Percentiles rank a stretch among this genome's conserved stretches.
Conservation (phyloP, 2,797 vertebrate species). For the Lutjanus campechanus region DNA sequence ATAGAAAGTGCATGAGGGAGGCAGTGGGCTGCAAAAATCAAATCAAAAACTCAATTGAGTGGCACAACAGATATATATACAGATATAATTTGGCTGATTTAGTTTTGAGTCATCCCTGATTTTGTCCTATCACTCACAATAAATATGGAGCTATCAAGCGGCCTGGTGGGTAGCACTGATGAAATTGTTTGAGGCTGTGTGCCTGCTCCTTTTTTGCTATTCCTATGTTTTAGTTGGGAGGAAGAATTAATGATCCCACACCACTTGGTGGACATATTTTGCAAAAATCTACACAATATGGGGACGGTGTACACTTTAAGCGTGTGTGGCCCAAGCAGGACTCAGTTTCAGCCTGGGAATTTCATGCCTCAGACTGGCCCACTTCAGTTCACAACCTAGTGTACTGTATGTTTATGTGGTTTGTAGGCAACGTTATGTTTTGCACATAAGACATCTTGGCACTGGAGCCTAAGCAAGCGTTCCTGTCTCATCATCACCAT, state of each 20-base stretch:
- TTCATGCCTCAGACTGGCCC: too few relatives aligned
- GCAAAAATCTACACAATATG: neutral
- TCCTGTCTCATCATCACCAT: too few relatives aligned
- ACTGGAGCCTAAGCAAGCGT: too few relatives aligned
- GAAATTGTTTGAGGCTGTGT: neutral
- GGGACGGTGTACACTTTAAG: neutral
- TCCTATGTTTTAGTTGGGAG: neutral
- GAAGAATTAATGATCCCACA: conserved; percentile 10
- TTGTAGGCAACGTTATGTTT: too few relatives aligned
- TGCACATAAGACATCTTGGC: too few relatives aligned
- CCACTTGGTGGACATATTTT: neutral
- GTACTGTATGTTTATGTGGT: too few relatives aligned
- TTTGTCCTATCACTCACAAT: conserved; percentile 58
- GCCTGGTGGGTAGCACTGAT: neutral
- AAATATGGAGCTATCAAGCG: conserved; percentile 32
- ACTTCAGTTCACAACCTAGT: too few relatives aligned
- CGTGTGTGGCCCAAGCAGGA: neutral
- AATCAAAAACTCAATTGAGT: conserved; percentile 71
- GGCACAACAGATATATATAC: conserved; percentile 59
- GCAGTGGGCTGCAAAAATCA: conserved; percentile 56
- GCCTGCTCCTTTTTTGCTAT: neutral
- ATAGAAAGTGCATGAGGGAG: conserved; percentile 39
- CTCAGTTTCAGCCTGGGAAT: too few relatives aligned
- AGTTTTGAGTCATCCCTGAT: conserved; percentile 60
- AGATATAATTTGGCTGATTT: conserved; percentile 71